phyloP scores from a whole-genome alignment of 37 sponge, comb jelly and placozoan genomes.

The Trichoplax adhaerens region DNA sequence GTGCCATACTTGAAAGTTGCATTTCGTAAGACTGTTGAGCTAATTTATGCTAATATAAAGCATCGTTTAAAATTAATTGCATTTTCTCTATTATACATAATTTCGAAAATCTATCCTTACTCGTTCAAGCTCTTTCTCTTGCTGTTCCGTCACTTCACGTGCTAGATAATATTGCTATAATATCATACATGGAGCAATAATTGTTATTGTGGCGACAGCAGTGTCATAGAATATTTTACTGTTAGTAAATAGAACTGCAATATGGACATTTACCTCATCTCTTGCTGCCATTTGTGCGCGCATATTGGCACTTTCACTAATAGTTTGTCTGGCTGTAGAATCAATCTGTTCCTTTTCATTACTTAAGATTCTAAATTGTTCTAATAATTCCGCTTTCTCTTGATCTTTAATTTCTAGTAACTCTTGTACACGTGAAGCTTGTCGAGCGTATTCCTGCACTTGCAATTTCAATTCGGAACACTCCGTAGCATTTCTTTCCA shows the following conservation, averaged over 20 bases:
- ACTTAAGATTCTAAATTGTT: conserved; percentile 37
- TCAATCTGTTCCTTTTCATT: conserved; percentile 56
- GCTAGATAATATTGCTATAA: too few species aligned
- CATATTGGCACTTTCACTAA: conserved; percentile 20
- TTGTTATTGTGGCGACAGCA: conserved; percentile 19
- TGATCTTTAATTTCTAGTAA: conserved; percentile 31
- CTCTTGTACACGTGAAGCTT: neutral
- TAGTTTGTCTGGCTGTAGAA: conserved; percentile 31
- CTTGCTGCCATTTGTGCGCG: too few species aligned
- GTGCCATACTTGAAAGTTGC: neutral
- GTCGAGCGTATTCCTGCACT: conserved; percentile 36
- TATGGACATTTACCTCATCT: too few species aligned
- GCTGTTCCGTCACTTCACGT: too few species aligned
- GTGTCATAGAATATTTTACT: neutral
- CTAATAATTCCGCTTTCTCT: conserved; percentile 55
- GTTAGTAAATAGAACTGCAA: too few species aligned
- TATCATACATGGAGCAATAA: neutral
- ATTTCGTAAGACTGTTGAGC: conserved; percentile 1
- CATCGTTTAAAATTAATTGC: neutral
- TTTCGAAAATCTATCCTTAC: too few species aligned
- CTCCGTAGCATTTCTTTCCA: conserved; percentile 21
- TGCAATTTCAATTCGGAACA: conserved; percentile 19
- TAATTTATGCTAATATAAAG: neutral
- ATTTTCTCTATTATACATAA: too few species aligned
- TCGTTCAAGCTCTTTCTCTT: too few species aligned